phyloP scores from a whole-genome alignment of 2,113 vertebrate genomes.

The Suricata suricatta region DNA sequence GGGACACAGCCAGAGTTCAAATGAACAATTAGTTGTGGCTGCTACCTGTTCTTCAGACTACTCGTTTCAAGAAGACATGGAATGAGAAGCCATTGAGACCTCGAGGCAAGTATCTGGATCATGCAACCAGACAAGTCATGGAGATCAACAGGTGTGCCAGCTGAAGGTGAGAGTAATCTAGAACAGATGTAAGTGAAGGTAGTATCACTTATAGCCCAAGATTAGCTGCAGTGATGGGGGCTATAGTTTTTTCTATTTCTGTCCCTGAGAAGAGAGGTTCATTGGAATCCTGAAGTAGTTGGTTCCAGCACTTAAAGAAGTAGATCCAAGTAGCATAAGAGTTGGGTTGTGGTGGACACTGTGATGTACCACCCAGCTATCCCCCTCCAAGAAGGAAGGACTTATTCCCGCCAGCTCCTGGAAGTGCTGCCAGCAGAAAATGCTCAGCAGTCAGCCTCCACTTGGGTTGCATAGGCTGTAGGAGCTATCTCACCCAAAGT shows the following conservation, averaged over 20 bases:
- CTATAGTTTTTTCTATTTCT: background rate
- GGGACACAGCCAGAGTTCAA: background rate
- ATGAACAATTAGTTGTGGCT: background rate
- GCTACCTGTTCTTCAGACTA: background rate
- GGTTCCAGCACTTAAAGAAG: background rate
- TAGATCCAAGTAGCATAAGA: background rate
- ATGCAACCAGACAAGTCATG: background rate
- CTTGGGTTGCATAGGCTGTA: background rate
- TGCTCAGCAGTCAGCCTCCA: background rate
- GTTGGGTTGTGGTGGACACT: background rate
- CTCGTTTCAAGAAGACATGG: background rate
- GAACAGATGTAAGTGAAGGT: background rate
- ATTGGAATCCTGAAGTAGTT: background rate
- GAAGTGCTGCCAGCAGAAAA: background rate
- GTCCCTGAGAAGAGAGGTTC: background rate
- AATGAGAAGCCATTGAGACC: background rate
- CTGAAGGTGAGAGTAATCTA: background rate
- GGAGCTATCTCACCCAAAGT: background rate
- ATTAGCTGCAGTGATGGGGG: background rate
- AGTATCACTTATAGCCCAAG: background rate
- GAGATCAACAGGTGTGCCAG: background rate
- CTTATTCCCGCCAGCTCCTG: background rate
- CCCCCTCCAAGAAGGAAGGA: background rate
- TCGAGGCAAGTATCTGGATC: background rate
- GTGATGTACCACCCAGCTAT: background rate